Base-by-base conservation (phyloP, 2,113 vertebrate genomes). In the Misgurnus anguillicaudatus region DNA sequence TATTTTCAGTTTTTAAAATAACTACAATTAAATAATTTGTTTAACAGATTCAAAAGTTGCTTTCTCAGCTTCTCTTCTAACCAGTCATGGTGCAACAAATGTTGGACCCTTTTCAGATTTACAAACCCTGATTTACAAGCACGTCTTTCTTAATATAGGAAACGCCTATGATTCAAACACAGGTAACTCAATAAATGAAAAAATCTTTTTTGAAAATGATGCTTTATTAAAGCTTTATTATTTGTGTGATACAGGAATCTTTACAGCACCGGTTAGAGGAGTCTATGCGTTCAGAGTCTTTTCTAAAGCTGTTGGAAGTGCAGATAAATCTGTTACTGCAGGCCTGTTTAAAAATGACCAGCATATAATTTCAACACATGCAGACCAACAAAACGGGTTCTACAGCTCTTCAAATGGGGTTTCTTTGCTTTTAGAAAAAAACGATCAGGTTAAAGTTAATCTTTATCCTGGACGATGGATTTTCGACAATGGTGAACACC, bases 401-500 rank as follows among this genome's bases (percentile, higher is more conserved):
- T 48, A 64, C 36, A 71, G 36, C 17, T 45, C 80, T 41, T 77
- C 65, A 39, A 83, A 75, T 31, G 77, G 77, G 17, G 71, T 53
- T 21, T 79, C 77, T 36, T 65, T 79, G 65, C 55, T 79, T 48
- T 45, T 75, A n/a, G 69, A 79, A 57, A 9, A 24, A 21, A 67
- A 72, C 47, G 77, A 83, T 55, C 7, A 11, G 10, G 2, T 82
- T 0, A 36, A 24, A 2, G 60, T 66, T 5, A 31, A 45, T 3
- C 80, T 81, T 14, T 81, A 81, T 53, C 9, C 73, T 11, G 45
- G 19, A 6, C 10, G n/a, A 5, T 65, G 66, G 58, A 82, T 78
- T 16, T 78, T 58, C 4, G 60, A 82, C 60, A 73, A 77, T n/a
- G 79, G 41, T 45, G 72, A 63, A 71, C 67, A 82, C 47, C 80